Evolutionary conservation across 1,140 invertebrate genomes (phyloP).

Genomic region (Caenorhabditis briggsae): DNA sequence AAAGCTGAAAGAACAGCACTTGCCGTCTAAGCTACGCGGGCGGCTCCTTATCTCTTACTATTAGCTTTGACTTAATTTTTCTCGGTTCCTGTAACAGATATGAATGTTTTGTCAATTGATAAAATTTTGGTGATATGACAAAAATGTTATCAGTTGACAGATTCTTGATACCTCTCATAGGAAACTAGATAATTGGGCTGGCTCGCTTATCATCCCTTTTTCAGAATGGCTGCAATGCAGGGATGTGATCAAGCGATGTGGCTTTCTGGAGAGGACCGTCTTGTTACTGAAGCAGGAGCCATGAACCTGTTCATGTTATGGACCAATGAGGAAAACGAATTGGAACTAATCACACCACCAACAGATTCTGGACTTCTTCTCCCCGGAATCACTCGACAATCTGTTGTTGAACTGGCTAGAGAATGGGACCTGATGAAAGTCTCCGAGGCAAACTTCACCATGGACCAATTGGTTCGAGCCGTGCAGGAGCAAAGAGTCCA

Average conservation of each 20-base stretch:
- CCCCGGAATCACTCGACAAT: slow-evolving; percentile 91
- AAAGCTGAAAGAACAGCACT: too few relatives aligned
- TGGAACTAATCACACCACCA: slow-evolving; percentile 91
- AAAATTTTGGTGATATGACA: too few relatives aligned
- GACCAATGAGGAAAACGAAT: slow-evolving; percentile 90
- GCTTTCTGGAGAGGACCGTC: slow-evolving; percentile 93
- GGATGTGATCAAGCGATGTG: slow-evolving; percentile 92
- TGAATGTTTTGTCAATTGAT: too few relatives aligned
- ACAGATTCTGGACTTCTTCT: slow-evolving; percentile 82
- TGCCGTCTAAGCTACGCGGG: too few relatives aligned
- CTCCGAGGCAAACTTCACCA: slow-evolving; percentile 87
- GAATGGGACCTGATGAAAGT: slow-evolving; percentile 89
- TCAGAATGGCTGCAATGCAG: slow-evolving; percentile 82
- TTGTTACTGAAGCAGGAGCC: slow-evolving; percentile 96
- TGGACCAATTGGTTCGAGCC: slow-evolving; percentile 86
- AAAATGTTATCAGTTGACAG: too few relatives aligned
- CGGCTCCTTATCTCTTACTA: slow-evolving; percentile 24
- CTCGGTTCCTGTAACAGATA: too few relatives aligned
- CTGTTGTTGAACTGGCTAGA: slow-evolving; percentile 86
- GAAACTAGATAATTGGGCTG: too few relatives aligned
- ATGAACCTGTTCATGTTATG: slow-evolving; percentile 97
- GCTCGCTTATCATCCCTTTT: too few relatives aligned
- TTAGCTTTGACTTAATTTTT: too few relatives aligned
- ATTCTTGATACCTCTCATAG: too few relatives aligned
- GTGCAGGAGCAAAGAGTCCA: slow-evolving; percentile 86